These are phyloP conservation scores for Rhagoletis pomonella DNA, from an alignment of 1,140 invertebrate genomes.

Conservation along the genomic window DNA sequence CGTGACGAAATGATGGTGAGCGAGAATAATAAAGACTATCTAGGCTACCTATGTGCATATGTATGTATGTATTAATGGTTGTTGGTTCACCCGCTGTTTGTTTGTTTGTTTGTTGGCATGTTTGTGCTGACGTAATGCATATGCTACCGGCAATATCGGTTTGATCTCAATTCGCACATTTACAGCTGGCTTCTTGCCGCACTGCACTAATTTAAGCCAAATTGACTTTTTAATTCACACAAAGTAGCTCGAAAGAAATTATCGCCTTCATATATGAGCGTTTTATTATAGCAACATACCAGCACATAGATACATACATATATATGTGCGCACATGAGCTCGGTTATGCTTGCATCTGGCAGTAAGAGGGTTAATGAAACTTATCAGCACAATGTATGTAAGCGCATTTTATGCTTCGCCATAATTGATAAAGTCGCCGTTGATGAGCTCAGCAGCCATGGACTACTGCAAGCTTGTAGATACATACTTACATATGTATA, in stretches of 20 bases:
- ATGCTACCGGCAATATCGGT: conserved; percentile 46
- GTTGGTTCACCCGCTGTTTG: too few species aligned
- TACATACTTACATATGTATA: too few species aligned
- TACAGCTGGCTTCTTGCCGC: conserved; percentile 7
- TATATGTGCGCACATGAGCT: background rate
- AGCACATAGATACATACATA: background rate
- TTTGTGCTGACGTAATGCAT: background rate
- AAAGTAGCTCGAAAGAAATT: conserved; percentile 34
- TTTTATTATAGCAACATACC: background rate
- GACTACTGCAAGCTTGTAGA: too few species aligned
- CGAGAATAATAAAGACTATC: background rate
- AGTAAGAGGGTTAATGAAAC: conserved; percentile 21
- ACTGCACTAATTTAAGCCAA: conserved; percentile 33
- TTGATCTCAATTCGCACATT: conserved; percentile 50
- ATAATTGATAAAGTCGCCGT: conserved; percentile 46
- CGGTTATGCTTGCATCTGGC: background rate
- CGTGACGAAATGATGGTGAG: background rate
- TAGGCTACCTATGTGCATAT: background rate
- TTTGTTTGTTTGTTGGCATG: background rate
- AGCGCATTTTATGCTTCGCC: conserved; percentile 29
- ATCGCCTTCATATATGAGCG: conserved; percentile 2
- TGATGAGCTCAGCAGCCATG: conserved; percentile 19
- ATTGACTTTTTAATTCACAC: conserved; percentile 18
- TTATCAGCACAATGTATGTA: conserved; percentile 10
- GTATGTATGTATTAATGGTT: too few species aligned